These are phyloP conservation scores for Myotis daubentonii DNA, from an alignment of 2,797 vertebrate genomes.

Conservation along the genomic window DNA sequence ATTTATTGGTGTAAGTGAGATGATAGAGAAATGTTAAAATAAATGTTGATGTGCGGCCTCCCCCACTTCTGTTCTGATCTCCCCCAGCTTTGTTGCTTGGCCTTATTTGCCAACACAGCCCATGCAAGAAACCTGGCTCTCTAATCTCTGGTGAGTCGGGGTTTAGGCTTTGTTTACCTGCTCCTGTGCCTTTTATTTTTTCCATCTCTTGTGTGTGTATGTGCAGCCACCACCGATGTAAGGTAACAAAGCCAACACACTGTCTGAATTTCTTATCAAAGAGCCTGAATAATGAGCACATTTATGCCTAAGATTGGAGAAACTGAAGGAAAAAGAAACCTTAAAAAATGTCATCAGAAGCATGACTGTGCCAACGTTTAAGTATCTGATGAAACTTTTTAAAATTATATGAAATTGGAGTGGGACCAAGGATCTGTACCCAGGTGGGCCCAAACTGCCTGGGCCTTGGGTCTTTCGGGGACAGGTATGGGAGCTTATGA, in stretches of 20 bases:
- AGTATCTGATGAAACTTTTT: background rate
- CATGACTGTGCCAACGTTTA: background rate
- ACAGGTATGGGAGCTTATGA: background rate
- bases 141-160: background rate
- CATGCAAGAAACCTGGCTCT: background rate
- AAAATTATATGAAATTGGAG: background rate
- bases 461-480: background rate
- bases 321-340: background rate
- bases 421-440: background rate
- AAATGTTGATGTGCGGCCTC: background rate
- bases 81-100: background rate
- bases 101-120: background rate
- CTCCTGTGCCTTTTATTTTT: background rate
- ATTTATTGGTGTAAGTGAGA: background rate
- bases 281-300: background rate
- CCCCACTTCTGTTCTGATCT: background rate
- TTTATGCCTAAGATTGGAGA: background rate
- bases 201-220: background rate
- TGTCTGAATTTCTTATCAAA: slow-evolving; percentile 33
- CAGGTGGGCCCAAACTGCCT: background rate
- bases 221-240: background rate
- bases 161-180: slow-evolving; percentile 15
- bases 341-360: background rate
- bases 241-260: background rate
- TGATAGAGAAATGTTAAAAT: background rate